Percentiles rank a stretch among this genome's conserved stretches.
Evolutionary conservation across 2,888 invertebrate genomes (phyloP).

Genomic region (Synanthedon andrenaeformis): DNA sequence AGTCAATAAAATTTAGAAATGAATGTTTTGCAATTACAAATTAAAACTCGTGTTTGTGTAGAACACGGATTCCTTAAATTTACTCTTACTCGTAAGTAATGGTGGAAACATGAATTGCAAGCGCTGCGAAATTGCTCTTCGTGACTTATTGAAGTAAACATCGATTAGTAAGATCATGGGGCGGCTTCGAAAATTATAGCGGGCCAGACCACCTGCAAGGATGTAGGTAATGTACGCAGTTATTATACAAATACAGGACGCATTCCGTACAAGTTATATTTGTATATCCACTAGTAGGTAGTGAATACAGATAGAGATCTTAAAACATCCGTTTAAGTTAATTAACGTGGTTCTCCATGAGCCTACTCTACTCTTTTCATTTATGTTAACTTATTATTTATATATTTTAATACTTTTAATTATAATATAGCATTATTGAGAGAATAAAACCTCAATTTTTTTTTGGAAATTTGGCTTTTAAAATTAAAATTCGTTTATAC

Average conservation of each 20-base stretch:
- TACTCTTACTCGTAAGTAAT: neutral
- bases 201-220: constrained; percentile 25
- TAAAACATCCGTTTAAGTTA: neutral
- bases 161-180: constrained; percentile 29
- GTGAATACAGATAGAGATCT: neutral
- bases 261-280: neutral
- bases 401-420: too few species aligned
- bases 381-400: too few species aligned
- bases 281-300: neutral
- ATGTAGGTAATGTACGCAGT: neutral
- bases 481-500: too few species aligned
- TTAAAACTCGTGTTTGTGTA: too few species aligned
- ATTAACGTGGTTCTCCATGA: neutral
- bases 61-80: too few species aligned
- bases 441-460: too few species aligned
- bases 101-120: constrained; percentile 5
- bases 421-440: too few species aligned
- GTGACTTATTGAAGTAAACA: constrained; percentile 43
- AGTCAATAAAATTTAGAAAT: too few species aligned
- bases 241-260: neutral
- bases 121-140: constrained; percentile 20
- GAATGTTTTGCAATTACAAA: too few species aligned
- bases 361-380: too few species aligned
- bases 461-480: too few species aligned
- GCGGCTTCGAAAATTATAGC: constrained; percentile 25